Base-by-base conservation (phyloP, 2,113 vertebrate species). In the Oceanodroma tethys region DNA sequence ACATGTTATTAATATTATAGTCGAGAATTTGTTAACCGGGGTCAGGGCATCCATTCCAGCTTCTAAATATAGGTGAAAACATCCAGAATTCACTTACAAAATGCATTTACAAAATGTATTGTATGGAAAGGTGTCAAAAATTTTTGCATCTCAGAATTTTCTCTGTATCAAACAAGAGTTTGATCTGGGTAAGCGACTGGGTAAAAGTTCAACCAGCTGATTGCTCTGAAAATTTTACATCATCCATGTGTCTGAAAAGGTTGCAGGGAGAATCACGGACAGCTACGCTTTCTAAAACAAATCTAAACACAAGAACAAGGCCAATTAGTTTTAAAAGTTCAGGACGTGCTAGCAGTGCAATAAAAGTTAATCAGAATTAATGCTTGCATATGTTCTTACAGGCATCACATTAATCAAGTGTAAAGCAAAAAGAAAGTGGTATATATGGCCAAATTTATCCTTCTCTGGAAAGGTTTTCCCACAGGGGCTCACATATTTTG, bases 291-390 rank as follows among this genome's bases (percentile, higher is more conserved):
- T 95, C 60, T 70, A 93, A 85, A 92, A 59, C 40, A 52, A 58
- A 81, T 62, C 59, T 79, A 42, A 91, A 56, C 14, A 65, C 42
- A 91, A 86, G 79, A 95, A 85, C 50, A 90, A 92, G 52, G 74
- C 50, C 62, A 96, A 86, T 93, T 96, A 96, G 27, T 70, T 94
- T 88, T 72, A 74, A 86, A 93, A 90, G 70, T 92, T 92, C 94
- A 96, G 79, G 67, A 50, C 13, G 6, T 60, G 79, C 81, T 93
- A 67, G 94, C 66, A 74, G 76, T 43, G 62, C 91, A 95, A 86
- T 88, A 95, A 82, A 93, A 79, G 55, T 85, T 96, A 95, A 97
- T 95, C 59, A 81, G 85, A 93, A 96, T 90, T 95, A 97, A 83
- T 96, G 91, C 32, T 81, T 92, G 75, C n/a, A 14, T 84, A 38